Percentiles rank a stretch among this genome's conserved stretches.
Evolutionary conservation across 1,140 invertebrate genomes (phyloP).

Genomic region (Bombus confusus): DNA sequence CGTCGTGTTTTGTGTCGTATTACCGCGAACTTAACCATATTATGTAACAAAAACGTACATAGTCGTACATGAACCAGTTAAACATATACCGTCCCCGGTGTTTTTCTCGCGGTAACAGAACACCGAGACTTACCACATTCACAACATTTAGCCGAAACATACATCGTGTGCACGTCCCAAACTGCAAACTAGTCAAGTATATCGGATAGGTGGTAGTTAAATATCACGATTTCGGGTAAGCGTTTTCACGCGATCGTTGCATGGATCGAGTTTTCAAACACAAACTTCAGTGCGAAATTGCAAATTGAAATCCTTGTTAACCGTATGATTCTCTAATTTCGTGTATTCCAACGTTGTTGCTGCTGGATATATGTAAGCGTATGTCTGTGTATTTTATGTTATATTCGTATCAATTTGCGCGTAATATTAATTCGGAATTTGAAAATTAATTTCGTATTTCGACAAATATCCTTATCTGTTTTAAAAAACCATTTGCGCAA

Average conservation of each 20-base stretch:
- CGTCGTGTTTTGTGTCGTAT: neutral
- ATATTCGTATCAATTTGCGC: neutral
- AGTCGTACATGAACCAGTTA: neutral
- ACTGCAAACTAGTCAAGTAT: slow-evolving; percentile 46
- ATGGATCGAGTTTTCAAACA: slow-evolving; percentile 41
- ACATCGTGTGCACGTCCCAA: slow-evolving; percentile 26
- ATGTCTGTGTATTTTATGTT: neutral
- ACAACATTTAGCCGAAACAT: slow-evolving; percentile 45
- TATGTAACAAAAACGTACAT: slow-evolving; percentile 16
- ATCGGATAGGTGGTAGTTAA: slow-evolving; percentile 61
- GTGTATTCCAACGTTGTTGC: neutral
- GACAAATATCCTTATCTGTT: too few species aligned
- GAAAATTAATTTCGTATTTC: neutral
- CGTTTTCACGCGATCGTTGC: slow-evolving; percentile 63
- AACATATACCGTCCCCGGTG: neutral
- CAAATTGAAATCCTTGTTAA: slow-evolving; percentile 67
- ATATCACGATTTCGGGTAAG: slow-evolving; percentile 62
- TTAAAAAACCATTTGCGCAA: neutral
- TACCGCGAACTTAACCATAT: neutral
- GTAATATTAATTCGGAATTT: too few species aligned
- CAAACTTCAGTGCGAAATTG: slow-evolving; percentile 49
- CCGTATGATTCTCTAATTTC: slow-evolving; percentile 30
- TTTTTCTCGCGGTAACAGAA: slow-evolving; percentile 24
- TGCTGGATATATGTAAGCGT: neutral
- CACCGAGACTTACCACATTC: slow-evolving; percentile 9